Conservation (phyloP, 2,797 vertebrate genomes). For the Mormyrus proboscirostris region DNA sequence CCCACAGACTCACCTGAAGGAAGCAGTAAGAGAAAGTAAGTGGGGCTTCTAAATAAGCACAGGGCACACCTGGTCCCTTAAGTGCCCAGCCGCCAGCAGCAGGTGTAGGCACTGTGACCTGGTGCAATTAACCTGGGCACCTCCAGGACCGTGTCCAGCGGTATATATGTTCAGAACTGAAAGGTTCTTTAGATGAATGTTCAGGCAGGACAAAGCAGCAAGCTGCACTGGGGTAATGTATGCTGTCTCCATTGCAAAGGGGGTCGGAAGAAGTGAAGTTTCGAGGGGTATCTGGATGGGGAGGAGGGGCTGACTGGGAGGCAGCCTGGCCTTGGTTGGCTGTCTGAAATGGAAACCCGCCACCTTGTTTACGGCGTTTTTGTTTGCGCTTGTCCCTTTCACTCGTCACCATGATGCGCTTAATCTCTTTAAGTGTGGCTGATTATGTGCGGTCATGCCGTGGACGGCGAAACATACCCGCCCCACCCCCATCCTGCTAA, state of each 20-base stretch:
- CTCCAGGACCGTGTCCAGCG: not conserved
- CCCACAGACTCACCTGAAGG: not conserved
- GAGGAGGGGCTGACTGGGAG: not conserved
- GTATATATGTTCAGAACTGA: not conserved
- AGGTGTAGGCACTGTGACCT: not conserved
- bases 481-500: not conserved
- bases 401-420: not conserved
- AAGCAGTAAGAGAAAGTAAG: not conserved
- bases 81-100: not conserved
- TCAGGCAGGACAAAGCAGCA: not conserved
- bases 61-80: not conserved
- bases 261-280: not conserved
- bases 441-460: slow-evolving; percentile 24
- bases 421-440: slow-evolving; percentile 15
- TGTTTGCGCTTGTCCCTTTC: not conserved
- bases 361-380: not conserved
- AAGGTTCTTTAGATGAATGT: not conserved
- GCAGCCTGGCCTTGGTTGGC: not conserved
- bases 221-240: not conserved
- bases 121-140: not conserved
- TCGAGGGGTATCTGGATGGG: not conserved
- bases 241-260: not conserved
- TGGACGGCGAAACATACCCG: slow-evolving; percentile 17
- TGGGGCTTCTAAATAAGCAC: not conserved
- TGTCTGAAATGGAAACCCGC: not conserved